phyloP scores from a whole-genome alignment of 2,888 invertebrate species.

The Malthinus seriepunctatus region DNA sequence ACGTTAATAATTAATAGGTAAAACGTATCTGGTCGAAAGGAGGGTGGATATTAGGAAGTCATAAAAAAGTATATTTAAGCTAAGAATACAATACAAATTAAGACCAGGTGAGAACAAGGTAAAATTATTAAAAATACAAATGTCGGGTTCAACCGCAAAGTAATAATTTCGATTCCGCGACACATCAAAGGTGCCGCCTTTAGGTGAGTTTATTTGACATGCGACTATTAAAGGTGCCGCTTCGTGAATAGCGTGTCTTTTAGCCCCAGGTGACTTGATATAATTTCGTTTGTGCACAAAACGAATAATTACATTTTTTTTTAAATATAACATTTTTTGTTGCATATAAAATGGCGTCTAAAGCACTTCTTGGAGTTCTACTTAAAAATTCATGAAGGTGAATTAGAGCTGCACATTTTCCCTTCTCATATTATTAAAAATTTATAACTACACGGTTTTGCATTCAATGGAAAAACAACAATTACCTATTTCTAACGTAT shows the following conservation, averaged over 20 bases:
- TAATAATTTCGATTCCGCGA: slow-evolving; percentile 39
- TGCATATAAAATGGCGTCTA: too few species aligned
- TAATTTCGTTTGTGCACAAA: slow-evolving; percentile 29
- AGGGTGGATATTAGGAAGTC: too few species aligned
- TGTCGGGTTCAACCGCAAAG: slow-evolving; percentile 31
- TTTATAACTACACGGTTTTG: slow-evolving; percentile 22
- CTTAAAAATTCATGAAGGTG: slow-evolving; percentile 26
- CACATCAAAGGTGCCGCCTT: slow-evolving; percentile 38
- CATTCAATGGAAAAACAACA: slow-evolving; percentile 14
- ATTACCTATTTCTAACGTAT: neutral
- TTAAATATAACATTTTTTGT: too few species aligned
- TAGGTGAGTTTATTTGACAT: slow-evolving; percentile 27
- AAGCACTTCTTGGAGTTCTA: slow-evolving; percentile 18
- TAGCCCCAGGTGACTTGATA: slow-evolving; percentile 26
- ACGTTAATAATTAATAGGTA: too few species aligned
- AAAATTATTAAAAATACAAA: slow-evolving; percentile 7
- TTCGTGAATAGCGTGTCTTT: slow-evolving; percentile 27
- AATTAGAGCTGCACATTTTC: slow-evolving; percentile 18
- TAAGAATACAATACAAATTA: too few species aligned
- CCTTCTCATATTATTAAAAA: slow-evolving; percentile 18
- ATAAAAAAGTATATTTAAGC: too few species aligned
- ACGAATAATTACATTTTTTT: slow-evolving; percentile 4
- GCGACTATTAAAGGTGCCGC: slow-evolving; percentile 26
- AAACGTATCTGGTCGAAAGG: too few species aligned
- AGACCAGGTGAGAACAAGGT: neutral